phyloP scores from a whole-genome alignment of 2,888 invertebrate genomes.

The Pseudanteris insignis region DNA sequence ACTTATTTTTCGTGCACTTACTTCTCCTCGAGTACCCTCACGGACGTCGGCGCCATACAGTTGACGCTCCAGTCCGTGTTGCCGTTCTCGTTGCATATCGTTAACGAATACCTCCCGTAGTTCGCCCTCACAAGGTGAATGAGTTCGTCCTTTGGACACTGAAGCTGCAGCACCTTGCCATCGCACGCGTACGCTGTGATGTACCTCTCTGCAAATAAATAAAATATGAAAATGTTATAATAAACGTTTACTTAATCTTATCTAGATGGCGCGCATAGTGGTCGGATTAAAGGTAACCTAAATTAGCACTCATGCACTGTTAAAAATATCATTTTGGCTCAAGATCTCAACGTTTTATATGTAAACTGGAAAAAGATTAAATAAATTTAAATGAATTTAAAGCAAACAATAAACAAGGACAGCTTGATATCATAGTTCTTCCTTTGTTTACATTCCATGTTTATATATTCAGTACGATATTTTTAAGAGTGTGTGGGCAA shows the following conservation, averaged over 20 bases:
- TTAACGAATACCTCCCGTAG: conserved; percentile 93
- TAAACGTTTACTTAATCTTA: too few species aligned
- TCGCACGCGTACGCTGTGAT: conserved; percentile 95
- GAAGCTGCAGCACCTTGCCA: conserved; percentile 87
- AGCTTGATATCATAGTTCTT: too few species aligned
- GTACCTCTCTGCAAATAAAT: conserved; percentile 79
- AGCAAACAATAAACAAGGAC: too few species aligned
- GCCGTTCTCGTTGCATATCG: conserved; percentile 95
- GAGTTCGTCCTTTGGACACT: conserved; percentile 87
- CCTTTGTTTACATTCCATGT: too few species aligned
- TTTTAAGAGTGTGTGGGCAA: too few species aligned
- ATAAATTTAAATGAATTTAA: background rate
- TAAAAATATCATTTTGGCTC: too few species aligned
- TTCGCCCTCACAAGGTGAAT: conserved; percentile 93
- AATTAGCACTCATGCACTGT: background rate
- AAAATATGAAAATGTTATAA: conserved; percentile 52
- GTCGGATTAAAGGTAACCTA: background rate
- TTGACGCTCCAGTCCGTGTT: conserved; percentile 97
- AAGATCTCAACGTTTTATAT: too few species aligned
- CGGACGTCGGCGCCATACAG: conserved; percentile 91
- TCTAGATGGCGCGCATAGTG: background rate
- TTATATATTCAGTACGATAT: too few species aligned
- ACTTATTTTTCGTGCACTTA: conserved; percentile 64
- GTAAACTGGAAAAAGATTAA: too few species aligned
- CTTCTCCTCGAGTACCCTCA: conserved; percentile 89